These are phyloP conservation scores for Pipistrellus nathusii DNA, from an alignment of 2,797 vertebrate genomes.

Conservation along the genomic window DNA sequence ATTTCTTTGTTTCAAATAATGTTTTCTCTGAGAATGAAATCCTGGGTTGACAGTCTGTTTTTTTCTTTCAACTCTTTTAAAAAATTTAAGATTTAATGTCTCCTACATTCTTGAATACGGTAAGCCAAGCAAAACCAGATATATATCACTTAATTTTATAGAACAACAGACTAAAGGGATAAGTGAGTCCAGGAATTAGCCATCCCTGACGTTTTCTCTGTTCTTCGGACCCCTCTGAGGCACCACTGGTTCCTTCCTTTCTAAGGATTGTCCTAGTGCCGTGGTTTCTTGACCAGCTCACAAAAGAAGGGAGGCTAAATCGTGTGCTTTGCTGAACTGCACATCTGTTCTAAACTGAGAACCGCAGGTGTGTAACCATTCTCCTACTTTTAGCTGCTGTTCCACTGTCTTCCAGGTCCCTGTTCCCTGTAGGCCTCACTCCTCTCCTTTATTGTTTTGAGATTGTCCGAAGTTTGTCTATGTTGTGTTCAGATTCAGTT, in stretches of 20 bases:
- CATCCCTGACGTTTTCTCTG: rapidly evolving
- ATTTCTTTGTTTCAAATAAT: not conserved
- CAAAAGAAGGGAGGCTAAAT: not conserved
- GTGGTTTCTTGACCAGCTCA: not conserved
- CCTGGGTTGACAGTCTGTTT: not conserved
- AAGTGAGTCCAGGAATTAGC: not conserved
- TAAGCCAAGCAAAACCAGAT: not conserved
- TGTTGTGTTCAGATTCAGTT: not conserved
- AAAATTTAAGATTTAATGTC: not conserved
- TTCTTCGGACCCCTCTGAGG: not conserved
- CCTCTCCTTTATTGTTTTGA: too few relatives aligned
- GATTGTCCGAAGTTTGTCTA: not conserved
- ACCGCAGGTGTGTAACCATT: rapidly evolving
- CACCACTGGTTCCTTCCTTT: too few relatives aligned
- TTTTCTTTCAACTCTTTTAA: not conserved
- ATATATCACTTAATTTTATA: not conserved
- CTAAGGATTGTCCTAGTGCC: rapidly evolving
- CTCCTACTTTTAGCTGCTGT: rapidly evolving
- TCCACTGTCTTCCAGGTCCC: too few relatives aligned
- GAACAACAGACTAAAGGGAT: not conserved
- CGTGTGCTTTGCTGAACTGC: not conserved
- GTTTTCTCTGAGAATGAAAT: not conserved
- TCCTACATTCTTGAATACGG: not conserved
- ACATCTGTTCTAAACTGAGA: not conserved
- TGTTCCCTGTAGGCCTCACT: rapidly evolving